These are phyloP conservation scores for Lumbricus terrestris DNA, from an alignment of 2,888 invertebrate genomes.

Conservation along the genomic window DNA sequence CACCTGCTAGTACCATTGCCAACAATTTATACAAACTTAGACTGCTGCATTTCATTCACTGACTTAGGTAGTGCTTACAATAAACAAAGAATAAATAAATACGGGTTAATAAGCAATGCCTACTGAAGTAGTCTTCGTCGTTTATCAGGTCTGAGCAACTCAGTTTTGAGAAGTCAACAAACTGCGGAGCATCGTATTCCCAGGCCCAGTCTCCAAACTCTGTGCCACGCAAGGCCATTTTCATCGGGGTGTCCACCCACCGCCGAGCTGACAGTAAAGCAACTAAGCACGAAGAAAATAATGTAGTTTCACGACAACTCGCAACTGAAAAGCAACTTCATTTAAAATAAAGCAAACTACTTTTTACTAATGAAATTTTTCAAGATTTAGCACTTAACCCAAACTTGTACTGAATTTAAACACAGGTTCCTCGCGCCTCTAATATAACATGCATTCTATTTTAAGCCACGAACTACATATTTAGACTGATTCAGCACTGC, in stretches of 20 bases:
- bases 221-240: background rate
- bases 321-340: background rate
- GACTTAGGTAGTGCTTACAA: background rate
- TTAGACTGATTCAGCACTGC: background rate
- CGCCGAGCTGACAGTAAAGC: background rate
- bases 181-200: conserved; percentile 12
- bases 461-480: background rate
- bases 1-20: background rate
- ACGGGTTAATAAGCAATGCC: background rate
- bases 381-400: background rate
- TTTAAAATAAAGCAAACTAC: background rate
- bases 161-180: background rate
- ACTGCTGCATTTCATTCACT: background rate
- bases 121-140: conserved; percentile 13
- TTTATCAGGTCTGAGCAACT: background rate
- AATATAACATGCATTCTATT: too few relatives aligned
- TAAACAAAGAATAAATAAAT: background rate
- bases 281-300: background rate
- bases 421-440: background rate
- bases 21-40: background rate
- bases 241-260: background rate
- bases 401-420: background rate
- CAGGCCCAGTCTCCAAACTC: background rate
- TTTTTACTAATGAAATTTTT: background rate
- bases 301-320: background rate